phyloP scores from a whole-genome alignment of 2,888 invertebrate species.

The Drosophila pegasa region DNA sequence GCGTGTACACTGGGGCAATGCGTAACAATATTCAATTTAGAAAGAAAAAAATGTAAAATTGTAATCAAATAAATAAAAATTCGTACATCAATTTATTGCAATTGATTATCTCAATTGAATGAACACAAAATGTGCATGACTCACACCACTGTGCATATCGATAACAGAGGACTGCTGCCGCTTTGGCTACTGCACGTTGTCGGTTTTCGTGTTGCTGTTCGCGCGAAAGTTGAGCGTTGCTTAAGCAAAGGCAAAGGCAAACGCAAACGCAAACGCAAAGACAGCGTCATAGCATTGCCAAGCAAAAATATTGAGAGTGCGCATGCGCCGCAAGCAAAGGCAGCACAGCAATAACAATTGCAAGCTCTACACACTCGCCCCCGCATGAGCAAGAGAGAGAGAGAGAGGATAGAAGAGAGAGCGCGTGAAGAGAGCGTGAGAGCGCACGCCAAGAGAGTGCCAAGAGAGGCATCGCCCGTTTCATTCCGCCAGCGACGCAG shows the following conservation, averaged over 20 bases:
- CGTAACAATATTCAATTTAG: neutral
- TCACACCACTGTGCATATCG: constrained; percentile 40
- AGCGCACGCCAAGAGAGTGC: constrained; percentile 29
- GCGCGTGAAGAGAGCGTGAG: constrained; percentile 25
- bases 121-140: neutral
- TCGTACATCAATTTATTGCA: neutral
- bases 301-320: constrained; percentile 39
- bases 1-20: constrained; percentile 42
- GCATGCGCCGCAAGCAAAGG: constrained; percentile 63
- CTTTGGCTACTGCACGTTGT: constrained; percentile 61
- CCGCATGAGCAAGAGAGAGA: constrained; percentile 32
- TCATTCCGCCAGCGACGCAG: constrained; percentile 31
- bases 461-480: constrained; percentile 23
- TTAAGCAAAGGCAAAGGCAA: constrained; percentile 49
- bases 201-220: constrained; percentile 29
- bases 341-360: constrained; percentile 52
- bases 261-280: constrained; percentile 35
- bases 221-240: constrained; percentile 73
- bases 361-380: constrained; percentile 43
- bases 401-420: constrained; percentile 22
- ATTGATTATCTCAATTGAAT: neutral
- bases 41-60: neutral
- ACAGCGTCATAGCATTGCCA: constrained; percentile 34
- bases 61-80: neutral
- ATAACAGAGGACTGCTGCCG: constrained; percentile 42